phyloP scores from a whole-genome alignment of 2,888 invertebrate genomes.

The Malthinus flaveolus region DNA sequence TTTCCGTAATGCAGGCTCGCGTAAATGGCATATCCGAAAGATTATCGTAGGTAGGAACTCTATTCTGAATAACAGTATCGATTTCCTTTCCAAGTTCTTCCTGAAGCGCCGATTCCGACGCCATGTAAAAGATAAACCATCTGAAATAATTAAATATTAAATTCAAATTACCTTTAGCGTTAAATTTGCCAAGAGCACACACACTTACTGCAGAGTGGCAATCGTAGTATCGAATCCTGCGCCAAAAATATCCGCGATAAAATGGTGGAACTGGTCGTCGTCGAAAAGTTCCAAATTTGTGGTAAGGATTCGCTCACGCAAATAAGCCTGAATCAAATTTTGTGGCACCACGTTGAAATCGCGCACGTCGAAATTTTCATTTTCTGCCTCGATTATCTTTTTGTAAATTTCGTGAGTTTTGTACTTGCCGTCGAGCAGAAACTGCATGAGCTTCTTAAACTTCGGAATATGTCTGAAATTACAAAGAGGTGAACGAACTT shows the following conservation, averaged over 20 bases:
- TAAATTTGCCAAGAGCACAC: neutral
- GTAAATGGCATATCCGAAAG: constrained; percentile 60
- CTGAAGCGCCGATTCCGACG: constrained; percentile 67
- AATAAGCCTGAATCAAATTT: constrained; percentile 65
- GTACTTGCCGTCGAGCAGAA: constrained; percentile 68
- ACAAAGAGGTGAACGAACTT: constrained; percentile 36
- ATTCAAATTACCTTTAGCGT: neutral
- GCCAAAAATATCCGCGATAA: constrained; percentile 82
- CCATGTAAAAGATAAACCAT: constrained; percentile 82
- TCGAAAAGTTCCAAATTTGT: constrained; percentile 60
- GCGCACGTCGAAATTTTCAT: constrained; percentile 9
- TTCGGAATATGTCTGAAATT: constrained; percentile 64
- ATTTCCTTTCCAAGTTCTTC: constrained; percentile 64
- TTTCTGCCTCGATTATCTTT: constrained; percentile 63
- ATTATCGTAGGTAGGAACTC: constrained; percentile 59
- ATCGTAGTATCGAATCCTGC: constrained; percentile 85
- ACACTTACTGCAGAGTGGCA: constrained; percentile 65
- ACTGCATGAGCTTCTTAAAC: constrained; percentile 65
- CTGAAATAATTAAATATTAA: constrained; percentile 29
- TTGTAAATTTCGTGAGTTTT: constrained; percentile 76
- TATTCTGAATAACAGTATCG: constrained; percentile 40
- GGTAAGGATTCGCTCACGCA: constrained; percentile 53
- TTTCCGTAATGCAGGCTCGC: constrained; percentile 78
- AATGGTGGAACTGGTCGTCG: constrained; percentile 70
- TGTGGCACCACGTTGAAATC: constrained; percentile 26